Conservation (phyloP, 2,797 vertebrate genomes). For the Hapalemur alaotrensis region DNA sequence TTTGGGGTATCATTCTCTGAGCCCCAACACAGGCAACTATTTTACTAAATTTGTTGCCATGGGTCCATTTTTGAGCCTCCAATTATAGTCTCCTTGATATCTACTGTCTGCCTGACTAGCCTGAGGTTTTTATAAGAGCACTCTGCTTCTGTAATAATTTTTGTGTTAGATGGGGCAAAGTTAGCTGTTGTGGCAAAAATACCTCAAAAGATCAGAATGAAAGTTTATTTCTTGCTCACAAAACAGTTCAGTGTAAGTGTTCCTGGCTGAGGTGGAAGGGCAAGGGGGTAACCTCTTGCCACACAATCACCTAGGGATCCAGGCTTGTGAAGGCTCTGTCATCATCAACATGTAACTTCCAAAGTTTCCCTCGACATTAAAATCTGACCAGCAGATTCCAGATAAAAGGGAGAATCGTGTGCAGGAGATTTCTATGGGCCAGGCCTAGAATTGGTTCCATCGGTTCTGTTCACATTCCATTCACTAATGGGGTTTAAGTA, state of each 20-base stretch:
- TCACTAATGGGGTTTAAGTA: background rate
- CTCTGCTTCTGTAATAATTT: background rate
- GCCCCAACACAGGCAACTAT: background rate
- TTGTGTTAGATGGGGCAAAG: background rate
- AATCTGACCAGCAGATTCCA: background rate
- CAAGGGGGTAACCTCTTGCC: background rate
- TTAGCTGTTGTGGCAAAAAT: background rate
- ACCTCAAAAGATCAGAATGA: background rate
- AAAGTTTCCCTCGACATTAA: background rate
- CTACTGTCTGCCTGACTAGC: background rate
- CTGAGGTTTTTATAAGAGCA: background rate
- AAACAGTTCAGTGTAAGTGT: background rate
- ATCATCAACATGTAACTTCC: background rate
- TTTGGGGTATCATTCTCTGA: too few species aligned
- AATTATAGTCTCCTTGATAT: background rate
- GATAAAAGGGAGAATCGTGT: background rate
- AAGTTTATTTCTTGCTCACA: background rate
- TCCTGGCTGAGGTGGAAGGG: background rate
- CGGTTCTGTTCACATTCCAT: background rate
- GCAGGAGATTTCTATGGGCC: background rate
- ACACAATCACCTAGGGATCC: background rate
- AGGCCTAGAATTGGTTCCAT: background rate
- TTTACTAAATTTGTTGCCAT: background rate
- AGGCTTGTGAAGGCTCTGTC: background rate
- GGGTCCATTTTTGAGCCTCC: background rate